Conservation (phyloP, 2,888 invertebrate species). For the Ochropleura leucogaster region DNA sequence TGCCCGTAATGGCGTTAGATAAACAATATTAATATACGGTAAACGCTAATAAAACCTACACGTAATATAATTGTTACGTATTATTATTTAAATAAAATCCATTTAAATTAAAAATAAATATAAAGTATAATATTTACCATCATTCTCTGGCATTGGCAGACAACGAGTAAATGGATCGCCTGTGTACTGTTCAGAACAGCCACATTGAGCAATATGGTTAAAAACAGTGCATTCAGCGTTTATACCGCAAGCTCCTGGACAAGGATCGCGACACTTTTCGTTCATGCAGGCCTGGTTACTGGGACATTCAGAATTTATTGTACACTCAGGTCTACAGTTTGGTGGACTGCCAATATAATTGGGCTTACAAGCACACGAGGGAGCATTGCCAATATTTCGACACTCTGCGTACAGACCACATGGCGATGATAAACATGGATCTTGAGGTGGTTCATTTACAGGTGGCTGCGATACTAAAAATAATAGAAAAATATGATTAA, state of each 20-base stretch:
- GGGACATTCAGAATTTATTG: conserved; percentile 93
- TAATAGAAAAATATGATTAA: conserved; percentile 10
- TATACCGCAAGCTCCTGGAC: conserved; percentile 92
- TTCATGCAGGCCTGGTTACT: conserved; percentile 92
- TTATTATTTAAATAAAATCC: background rate
- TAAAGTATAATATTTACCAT: conserved; percentile 71
- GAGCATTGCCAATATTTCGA: conserved; percentile 88
- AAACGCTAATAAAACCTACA: background rate
- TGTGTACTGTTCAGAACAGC: conserved; percentile 89
- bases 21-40: background rate
- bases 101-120: background rate
- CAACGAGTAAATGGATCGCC: conserved; percentile 92
- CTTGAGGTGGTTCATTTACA: conserved; percentile 70
- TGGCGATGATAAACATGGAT: conserved; percentile 93
- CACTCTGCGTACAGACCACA: conserved; percentile 93
- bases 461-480: conserved; percentile 82
- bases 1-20: background rate
- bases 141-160: conserved; percentile 75
- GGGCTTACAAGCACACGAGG: conserved; percentile 91
- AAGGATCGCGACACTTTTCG: conserved; percentile 92
- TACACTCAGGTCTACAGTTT: conserved; percentile 93
- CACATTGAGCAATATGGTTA: conserved; percentile 92
- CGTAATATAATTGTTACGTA: background rate
- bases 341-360: conserved; percentile 92
- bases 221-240: conserved; percentile 90